phyloP scores from a whole-genome alignment of 2,113 vertebrate genomes.

The Mormyrus lacerda region DNA sequence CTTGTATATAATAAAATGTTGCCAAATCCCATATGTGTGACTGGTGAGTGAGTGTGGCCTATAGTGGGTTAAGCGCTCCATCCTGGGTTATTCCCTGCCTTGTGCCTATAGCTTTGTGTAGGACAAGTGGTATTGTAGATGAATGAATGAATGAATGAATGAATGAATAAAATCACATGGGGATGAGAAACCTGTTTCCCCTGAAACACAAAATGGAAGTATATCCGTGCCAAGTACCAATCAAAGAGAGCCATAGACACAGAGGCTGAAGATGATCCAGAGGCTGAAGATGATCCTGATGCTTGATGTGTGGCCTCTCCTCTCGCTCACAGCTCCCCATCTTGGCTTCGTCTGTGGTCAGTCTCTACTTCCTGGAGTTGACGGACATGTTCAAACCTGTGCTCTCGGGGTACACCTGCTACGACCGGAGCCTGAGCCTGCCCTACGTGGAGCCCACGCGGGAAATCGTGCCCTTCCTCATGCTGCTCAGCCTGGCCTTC shows the following conservation, averaged over 20 bases:
- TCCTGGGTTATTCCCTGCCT: background rate
- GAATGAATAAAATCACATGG: background rate
- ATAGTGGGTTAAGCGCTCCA: background rate
- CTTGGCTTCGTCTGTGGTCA: constrained; percentile 88
- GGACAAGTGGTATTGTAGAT: background rate
- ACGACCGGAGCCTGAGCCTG: constrained; percentile 91
- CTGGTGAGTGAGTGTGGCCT: background rate
- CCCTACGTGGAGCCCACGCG: constrained; percentile 89
- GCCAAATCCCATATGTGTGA: background rate
- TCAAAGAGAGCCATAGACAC: background rate
- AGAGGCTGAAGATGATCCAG: background rate
- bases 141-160: background rate
- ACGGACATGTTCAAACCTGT: constrained; percentile 95
- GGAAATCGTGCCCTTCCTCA: constrained; percentile 88
- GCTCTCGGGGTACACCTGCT: constrained; percentile 87
- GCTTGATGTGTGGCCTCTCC: constrained; percentile 34
- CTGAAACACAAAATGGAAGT: background rate
- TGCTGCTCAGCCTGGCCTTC: constrained; percentile 91
- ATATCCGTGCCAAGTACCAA: background rate
- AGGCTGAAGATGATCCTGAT: background rate
- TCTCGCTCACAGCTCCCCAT: constrained; percentile 77
- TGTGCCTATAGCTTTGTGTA: background rate
- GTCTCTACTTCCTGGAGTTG: constrained; percentile 96
- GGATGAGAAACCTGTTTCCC: background rate
- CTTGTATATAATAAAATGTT: background rate